Base-by-base conservation (phyloP, 2,113 vertebrate genomes). In the Coregonus clupeaformis region DNA sequence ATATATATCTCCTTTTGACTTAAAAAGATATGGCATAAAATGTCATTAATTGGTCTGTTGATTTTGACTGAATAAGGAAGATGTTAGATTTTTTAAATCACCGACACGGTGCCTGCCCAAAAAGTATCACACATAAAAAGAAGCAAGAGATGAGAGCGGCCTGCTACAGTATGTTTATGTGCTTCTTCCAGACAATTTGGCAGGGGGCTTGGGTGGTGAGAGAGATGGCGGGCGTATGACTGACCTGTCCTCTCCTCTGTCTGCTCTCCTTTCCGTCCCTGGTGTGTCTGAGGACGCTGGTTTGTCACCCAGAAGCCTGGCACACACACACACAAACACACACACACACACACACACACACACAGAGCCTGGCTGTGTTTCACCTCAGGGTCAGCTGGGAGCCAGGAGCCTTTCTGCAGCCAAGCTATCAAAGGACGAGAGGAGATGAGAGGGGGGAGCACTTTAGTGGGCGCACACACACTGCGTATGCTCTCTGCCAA, bases 261-360 rank as follows among this genome's bases (percentile, higher is more conserved):
- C 67, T 63, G 73, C 66, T 76, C 69, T 81, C 49, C 62, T 22
- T 68, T 27, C 45, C 47, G 14, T 62, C 63, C 36, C 36, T 68
- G 18, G 45, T 49, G 42, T 42, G 68, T 68, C 67, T 71, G 68
- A 67, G 24, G 68, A 14, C 3, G 69, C 75, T 73, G 36, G 68
- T 81, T 82, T 84, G 82, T 75, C 82, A 88, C 84, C 84, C 84
- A 81, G 77, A 84, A 74, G 59, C 83, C 80, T 77, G 79, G 77
- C 27, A 27, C 27, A 27, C 27, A 27, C 27, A 27, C 27, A 27
- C 27, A 27, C 27, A 27, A 1, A 52, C 49, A 52, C 49, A 52
- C 49, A 52, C 16, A 52, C 49, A 52, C 16, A 49, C 47, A 52
- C 49, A 52, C 47, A 16, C 49, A 14, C 11, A 42, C 7, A 42